Base-by-base conservation (phyloP, 2,113 vertebrate genomes). In the Trogon surrucura region DNA sequence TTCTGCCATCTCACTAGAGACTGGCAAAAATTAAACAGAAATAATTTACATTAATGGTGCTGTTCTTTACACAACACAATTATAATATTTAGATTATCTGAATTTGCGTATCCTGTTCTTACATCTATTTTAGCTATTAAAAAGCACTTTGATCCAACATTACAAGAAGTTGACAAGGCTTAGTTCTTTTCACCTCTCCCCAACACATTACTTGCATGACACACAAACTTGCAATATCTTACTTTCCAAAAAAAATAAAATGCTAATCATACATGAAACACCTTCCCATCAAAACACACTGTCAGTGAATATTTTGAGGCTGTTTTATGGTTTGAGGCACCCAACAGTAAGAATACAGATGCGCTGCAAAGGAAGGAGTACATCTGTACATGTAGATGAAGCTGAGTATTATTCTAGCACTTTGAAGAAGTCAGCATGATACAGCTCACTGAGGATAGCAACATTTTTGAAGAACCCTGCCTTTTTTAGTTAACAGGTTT, bases 331-430 rank as follows among this genome's bases (percentile, higher is more conserved):
- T 66, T 80, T 54, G 56, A 71, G 32, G 34, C 60, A 77, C 14
- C 13, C 5, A 3, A 21, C 6, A 17, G 21, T 23, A 50, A 50
- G 50, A 88, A 54, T 0, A 1, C 25, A 64, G 1, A 16, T 22
- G 13, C 20, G 11, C 47, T 57, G 22, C 32, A 26, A 83, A 80
- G 64, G 54, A 91, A 70, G 32, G 51, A 89, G 56, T 41, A 23
- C 41, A 41, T 62, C 51, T 57, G 12, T 44, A 45, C 2, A 1
- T 38, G 13, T 34, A 29, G 8, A 70, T 47, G 20, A 85, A 86
- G 48, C 16, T 2, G 2, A 77, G 13, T 50, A n/a, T 27, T 34
- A 47, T 44, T 50, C 19, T 2, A 23, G 19, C 17, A 5, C 30
- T 81, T 81, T 13, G 60, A 66, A 70, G 58, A 65, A 41, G 57